Percentiles rank a stretch among this genome's conserved stretches.
Conservation (phyloP, 1,140 invertebrate genomes). For the Formica selysi region DNA sequence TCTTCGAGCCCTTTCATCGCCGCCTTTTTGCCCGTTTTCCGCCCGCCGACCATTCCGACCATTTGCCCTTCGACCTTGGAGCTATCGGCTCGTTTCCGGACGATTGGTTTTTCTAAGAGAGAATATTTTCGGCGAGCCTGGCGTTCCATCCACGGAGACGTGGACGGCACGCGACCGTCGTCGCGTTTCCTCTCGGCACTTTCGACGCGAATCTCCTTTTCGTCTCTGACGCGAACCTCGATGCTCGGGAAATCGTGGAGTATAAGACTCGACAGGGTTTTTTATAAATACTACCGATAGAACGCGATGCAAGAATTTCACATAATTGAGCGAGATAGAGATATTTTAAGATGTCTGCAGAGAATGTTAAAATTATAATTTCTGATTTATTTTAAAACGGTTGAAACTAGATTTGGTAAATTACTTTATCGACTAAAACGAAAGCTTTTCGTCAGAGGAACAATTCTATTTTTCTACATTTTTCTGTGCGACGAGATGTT, state of each 20-base stretch:
- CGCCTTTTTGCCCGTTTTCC: not conserved
- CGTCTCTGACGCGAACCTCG: slow-evolving; percentile 14
- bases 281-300: not conserved
- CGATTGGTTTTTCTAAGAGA: slow-evolving; percentile 54
- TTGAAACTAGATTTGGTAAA: not conserved
- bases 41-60: slow-evolving; percentile 4
- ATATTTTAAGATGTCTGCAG: not conserved
- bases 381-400: not conserved
- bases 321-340: not conserved
- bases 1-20: slow-evolving; percentile 54
- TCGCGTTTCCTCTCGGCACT: slow-evolving; percentile 10
- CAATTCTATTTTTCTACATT: not conserved
- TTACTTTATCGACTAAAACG: too few species aligned
- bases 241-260: slow-evolving; percentile 24
- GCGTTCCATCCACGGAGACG: not conserved
- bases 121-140: slow-evolving; percentile 32
- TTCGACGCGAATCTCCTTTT: slow-evolving; percentile 18
- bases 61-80: slow-evolving; percentile 50
- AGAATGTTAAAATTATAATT: not conserved
- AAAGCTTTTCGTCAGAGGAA: not conserved
- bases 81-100: slow-evolving; percentile 43
- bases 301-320: not conserved
- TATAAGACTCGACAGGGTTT: not conserved
- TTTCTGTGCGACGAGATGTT: not conserved
- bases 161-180: slow-evolving; percentile 25